Evolutionary conservation across 2,888 invertebrate genomes (phyloP).

Genomic region (Drosophila tanythrix): DNA sequence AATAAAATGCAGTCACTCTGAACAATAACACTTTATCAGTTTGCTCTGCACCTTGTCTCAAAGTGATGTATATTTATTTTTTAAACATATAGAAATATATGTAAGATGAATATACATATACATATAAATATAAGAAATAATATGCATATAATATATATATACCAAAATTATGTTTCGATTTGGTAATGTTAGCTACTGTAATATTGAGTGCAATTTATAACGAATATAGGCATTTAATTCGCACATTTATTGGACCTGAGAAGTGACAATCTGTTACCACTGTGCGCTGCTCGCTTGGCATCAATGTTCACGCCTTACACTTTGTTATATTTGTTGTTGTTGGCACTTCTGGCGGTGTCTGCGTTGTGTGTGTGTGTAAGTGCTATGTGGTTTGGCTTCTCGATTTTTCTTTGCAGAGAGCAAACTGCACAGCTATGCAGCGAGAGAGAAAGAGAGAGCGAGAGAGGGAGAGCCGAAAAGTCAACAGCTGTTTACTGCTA

Average conservation of each 20-base stretch:
- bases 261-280: slow-evolving; percentile 16
- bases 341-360: slow-evolving; percentile 23
- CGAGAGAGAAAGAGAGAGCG: not conserved
- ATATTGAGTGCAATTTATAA: not conserved
- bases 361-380: slow-evolving; percentile 16
- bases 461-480: slow-evolving; percentile 8
- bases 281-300: slow-evolving; percentile 39
- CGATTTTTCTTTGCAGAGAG: slow-evolving; percentile 51
- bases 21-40: slow-evolving; percentile 11
- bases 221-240: not conserved
- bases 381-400: slow-evolving; percentile 48
- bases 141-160: not conserved
- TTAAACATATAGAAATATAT: not conserved
- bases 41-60: slow-evolving; percentile 7
- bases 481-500: slow-evolving; percentile 41
- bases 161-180: not conserved
- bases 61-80: not conserved
- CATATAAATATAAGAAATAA: slow-evolving; percentile 4
- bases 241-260: not conserved
- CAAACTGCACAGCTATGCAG: slow-evolving; percentile 6
- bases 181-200: not conserved
- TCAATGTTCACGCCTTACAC: slow-evolving; percentile 50
- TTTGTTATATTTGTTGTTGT: slow-evolving; percentile 18
- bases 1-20: slow-evolving; percentile 19
- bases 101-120: slow-evolving; percentile 5